Conservation (phyloP, 37 sponge, comb jelly and placozoan genomes). For the Haliclona indistincta region DNA sequence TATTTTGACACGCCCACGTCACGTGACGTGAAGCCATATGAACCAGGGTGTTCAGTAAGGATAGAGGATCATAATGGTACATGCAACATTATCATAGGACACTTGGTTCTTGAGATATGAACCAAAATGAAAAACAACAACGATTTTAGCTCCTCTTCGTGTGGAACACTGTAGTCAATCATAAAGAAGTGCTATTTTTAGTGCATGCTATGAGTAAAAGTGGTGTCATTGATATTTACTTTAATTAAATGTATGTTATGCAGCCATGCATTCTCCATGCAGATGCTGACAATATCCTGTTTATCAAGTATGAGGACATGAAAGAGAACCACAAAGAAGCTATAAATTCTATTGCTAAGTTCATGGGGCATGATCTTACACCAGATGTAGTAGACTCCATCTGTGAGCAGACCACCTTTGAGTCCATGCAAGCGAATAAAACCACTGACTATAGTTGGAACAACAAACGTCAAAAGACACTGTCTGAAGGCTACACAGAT, state of each 20-base stretch:
- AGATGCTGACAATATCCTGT: neutral
- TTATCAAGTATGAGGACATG: neutral
- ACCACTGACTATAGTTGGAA: constrained; percentile 26
- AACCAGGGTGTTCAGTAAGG: too few species aligned
- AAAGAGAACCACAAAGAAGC: neutral
- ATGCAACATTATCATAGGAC: too few species aligned
- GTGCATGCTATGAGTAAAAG: too few species aligned
- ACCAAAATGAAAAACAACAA: too few species aligned
- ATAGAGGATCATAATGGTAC: too few species aligned
- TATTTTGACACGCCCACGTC: too few species aligned
- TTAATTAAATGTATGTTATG: neutral
- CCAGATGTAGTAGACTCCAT: constrained; percentile 21
- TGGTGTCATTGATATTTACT: neutral
- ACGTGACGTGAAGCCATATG: too few species aligned
- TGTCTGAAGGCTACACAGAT: neutral
- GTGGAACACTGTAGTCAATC: too few species aligned
- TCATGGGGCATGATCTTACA: constrained; percentile 15
- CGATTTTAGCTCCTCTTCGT: too few species aligned
- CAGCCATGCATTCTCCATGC: neutral
- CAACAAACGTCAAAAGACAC: neutral
- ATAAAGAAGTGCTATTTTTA: too few species aligned
- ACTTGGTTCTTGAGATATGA: too few species aligned
- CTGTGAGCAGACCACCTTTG: constrained; percentile 24
- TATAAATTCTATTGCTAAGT: neutral
- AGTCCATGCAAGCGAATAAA: constrained; percentile 37